phyloP scores from a whole-genome alignment of 2,113 vertebrate species.

The Craseonycteris thonglongyai region DNA sequence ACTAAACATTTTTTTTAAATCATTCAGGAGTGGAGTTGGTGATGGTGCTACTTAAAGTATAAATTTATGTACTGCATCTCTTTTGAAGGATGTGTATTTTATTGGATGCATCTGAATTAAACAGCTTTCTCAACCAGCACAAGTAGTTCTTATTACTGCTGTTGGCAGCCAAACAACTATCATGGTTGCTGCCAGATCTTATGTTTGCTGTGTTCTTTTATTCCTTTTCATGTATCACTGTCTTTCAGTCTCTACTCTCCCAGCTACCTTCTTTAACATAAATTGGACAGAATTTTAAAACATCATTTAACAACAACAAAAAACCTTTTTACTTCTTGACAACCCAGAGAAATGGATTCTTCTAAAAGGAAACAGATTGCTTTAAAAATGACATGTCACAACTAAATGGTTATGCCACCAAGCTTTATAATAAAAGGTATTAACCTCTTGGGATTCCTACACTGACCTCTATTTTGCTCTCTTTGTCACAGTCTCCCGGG shows the following conservation, averaged over 20 bases:
- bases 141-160: constrained; percentile 34
- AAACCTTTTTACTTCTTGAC: constrained; percentile 54
- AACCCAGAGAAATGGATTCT: constrained; percentile 39
- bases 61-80: background rate
- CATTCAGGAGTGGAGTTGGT: background rate
- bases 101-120: constrained; percentile 44
- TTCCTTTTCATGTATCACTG: constrained; percentile 24
- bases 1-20: background rate
- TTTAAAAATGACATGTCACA: constrained; percentile 34
- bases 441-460: background rate
- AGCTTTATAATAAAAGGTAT: constrained; percentile 41
- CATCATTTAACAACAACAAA: constrained; percentile 48
- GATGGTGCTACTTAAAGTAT: constrained; percentile 1
- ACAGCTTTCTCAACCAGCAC: constrained; percentile 32
- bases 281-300: constrained; percentile 52
- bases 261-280: constrained; percentile 50
- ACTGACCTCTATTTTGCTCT: constrained; percentile 15
- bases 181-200: constrained; percentile 28
- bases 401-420: constrained; percentile 15
- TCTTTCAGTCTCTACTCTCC: background rate
- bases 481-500: constrained; percentile 6
- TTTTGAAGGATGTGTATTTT: constrained; percentile 35
- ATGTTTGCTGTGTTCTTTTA: constrained; percentile 25
- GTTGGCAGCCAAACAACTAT: constrained; percentile 6
- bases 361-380: constrained; percentile 36